Evolutionary conservation across 2,888 invertebrate species (phyloP), one percentile per base, ranked within the genome.

Genomic region (Lypha dubia): DNA sequence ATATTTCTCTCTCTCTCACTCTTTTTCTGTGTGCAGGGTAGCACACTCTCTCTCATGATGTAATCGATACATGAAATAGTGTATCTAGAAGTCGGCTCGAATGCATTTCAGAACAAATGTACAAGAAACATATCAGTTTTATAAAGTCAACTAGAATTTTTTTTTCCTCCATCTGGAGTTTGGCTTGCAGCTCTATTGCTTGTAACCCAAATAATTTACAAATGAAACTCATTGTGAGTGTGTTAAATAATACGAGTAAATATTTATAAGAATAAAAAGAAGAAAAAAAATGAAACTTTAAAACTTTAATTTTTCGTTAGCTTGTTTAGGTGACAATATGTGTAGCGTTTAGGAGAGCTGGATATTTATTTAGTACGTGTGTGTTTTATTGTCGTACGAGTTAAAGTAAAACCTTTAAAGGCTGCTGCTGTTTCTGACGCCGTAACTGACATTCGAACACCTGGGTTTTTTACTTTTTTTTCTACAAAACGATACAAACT

Each of bases 381-480:
- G 56, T 56, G 58, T 41, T 49, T 76, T 49, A 8, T 35, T 24
- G 32, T 44, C 71, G 35, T 35, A 15, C 28, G 41, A 41, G 41
- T 62, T 5, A 6, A 28, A 28, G 38, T 15, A 60, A 46, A 79
- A 75, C 75, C 75, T 46, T 63, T 73, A 73, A 73, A 80, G 73
- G 68, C 77, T 79, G 83, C 63, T 79, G 80, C 60, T 80, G 71
- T 22, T 11, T 35, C 49, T 44, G 24, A 63, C 4, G 68, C 63
- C 51, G 74, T 76, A 76, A 22, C 68, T 65, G 28, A 71, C 56
- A 46, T 53, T 60, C 73, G 84, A 84, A 84, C 84, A 84, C 84
- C 84, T 84, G 84, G 84, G 79, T 84, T 79, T 77, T 22, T 56
- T n/a, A n/a, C n/a, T n/a, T n/a, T n/a, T n/a, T n/a, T n/a, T n/a